phyloP scores from a whole-genome alignment of 2,797 vertebrate species.

The Pseudochaenichthys georgianus region DNA sequence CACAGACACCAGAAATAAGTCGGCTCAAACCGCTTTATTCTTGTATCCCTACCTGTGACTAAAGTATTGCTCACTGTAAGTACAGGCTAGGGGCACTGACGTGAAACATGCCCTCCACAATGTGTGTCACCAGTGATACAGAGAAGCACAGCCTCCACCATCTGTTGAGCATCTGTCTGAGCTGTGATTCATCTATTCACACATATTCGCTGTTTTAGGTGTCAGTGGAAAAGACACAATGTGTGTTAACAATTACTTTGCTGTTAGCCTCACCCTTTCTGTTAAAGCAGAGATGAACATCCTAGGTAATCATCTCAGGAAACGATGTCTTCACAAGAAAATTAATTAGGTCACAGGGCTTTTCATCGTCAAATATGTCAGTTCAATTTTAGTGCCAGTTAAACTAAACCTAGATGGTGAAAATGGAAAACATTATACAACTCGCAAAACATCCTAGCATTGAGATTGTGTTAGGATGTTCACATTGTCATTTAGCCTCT shows the following conservation, averaged over 20 bases:
- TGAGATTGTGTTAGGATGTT: background rate
- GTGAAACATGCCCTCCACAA: constrained; percentile 61
- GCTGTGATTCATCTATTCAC: constrained; percentile 61
- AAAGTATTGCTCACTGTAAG: constrained; percentile 57
- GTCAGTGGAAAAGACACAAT: constrained; percentile 51
- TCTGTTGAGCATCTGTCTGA: constrained; percentile 74
- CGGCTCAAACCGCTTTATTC: constrained; percentile 13
- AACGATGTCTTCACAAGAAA: constrained; percentile 17
- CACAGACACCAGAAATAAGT: constrained; percentile 9
- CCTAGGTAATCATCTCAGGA: constrained; percentile 14
- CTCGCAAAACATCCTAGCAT: background rate
- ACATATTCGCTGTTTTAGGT: constrained; percentile 46
- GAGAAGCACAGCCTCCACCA: constrained; percentile 47
- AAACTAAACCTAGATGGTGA: background rate
- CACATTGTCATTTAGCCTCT: background rate
- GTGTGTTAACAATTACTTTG: constrained; percentile 48
- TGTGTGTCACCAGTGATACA: constrained; percentile 63
- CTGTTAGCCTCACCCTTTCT: constrained; percentile 15
- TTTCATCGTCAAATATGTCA: background rate
- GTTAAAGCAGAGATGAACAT: constrained; percentile 3
- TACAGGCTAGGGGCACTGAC: constrained; percentile 36
- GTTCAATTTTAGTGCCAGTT: background rate
- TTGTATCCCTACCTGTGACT: constrained; percentile 47
- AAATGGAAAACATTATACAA: background rate
- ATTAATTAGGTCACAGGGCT: background rate